Conservation (phyloP, 1,140 invertebrate species). For the Tribolium madens region DNA sequence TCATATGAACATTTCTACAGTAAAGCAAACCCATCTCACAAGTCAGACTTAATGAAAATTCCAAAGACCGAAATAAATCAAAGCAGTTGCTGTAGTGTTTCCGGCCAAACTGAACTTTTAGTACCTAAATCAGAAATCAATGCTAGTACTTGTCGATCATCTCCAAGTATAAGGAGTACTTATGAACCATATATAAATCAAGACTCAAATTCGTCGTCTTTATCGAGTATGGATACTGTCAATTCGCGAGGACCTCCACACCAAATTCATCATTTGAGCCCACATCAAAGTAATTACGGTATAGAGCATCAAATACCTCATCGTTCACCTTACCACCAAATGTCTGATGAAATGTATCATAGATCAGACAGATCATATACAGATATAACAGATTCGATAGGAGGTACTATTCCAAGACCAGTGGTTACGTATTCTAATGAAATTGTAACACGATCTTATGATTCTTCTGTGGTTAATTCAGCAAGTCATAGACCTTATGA, state of each 20-base stretch:
- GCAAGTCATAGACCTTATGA: slow-evolving; percentile 74
- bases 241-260: slow-evolving; percentile 65
- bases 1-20: slow-evolving; percentile 65
- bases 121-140: slow-evolving; percentile 74
- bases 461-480: slow-evolving; percentile 66
- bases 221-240: slow-evolving; percentile 80
- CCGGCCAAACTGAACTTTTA: slow-evolving; percentile 67
- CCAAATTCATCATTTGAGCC: slow-evolving; percentile 57
- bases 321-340: slow-evolving; percentile 75
- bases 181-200: slow-evolving; percentile 76
- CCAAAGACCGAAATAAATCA: slow-evolving; percentile 69
- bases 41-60: slow-evolving; percentile 71
- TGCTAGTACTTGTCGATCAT: slow-evolving; percentile 66
- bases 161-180: slow-evolving; percentile 67
- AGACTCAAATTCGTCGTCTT: slow-evolving; percentile 79
- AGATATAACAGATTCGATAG: slow-evolving; percentile 65
- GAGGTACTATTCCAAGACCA: slow-evolving; percentile 69
- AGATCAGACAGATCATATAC: slow-evolving; percentile 68
- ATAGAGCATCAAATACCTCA: slow-evolving; percentile 72
- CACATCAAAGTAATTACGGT: slow-evolving; percentile 67
- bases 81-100: slow-evolving; percentile 69
- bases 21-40: slow-evolving; percentile 66
- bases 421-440: slow-evolving; percentile 75
- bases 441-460: slow-evolving; percentile 66
- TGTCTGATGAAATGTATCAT: slow-evolving; percentile 69